phyloP scores from a whole-genome alignment of 2,113 vertebrate species.

The Mungos mungo region DNA sequence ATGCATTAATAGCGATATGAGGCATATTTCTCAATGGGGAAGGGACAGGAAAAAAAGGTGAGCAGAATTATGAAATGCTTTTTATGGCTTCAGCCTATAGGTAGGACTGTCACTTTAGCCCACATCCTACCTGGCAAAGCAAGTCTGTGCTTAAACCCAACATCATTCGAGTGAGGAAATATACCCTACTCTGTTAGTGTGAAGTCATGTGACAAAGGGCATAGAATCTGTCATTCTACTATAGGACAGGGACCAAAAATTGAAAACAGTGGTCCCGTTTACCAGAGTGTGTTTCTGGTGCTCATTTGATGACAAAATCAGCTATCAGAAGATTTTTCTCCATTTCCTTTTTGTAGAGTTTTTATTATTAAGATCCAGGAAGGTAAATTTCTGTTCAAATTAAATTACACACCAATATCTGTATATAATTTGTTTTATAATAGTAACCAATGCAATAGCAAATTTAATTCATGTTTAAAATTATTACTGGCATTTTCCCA shows the following conservation, averaged over 20 bases:
- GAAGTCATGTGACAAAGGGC: neutral
- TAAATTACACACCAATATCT: neutral
- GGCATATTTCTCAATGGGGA: neutral
- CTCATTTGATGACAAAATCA: neutral
- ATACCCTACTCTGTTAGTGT: no score
- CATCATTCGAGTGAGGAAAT: neutral
- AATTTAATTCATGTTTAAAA: neutral
- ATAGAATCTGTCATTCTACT: neutral
- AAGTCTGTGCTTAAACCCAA: neutral
- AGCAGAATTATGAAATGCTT: neutral
- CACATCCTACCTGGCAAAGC: neutral
- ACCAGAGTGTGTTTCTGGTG: neutral
- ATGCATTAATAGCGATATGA: neutral
- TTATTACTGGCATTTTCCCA: neutral
- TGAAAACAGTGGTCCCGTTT: neutral
- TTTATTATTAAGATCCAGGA: neutral
- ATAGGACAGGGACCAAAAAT: neutral
- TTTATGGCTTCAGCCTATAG: neutral
- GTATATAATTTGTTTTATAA: neutral
- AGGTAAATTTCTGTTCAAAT: neutral
- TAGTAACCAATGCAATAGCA: neutral
- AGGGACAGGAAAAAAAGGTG: neutral
- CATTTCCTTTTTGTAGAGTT: neutral
- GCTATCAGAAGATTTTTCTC: neutral
- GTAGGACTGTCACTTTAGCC: neutral